Percentiles rank a stretch among this genome's conserved stretches.
Conservation (phyloP, 2,888 invertebrate species). For the Campaea margaritaria region DNA sequence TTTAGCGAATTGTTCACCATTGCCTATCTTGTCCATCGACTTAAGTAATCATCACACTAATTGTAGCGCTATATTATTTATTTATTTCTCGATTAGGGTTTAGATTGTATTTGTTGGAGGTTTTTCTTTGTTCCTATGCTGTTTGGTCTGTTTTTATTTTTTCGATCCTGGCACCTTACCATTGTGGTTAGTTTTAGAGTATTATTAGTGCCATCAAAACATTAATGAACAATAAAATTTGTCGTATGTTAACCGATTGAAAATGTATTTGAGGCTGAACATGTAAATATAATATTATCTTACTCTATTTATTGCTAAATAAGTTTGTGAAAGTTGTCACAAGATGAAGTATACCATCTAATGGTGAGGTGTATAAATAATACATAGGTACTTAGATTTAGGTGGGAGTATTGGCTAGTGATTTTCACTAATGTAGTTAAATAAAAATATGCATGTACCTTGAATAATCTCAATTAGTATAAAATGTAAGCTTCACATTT, state of each 20-base stretch:
- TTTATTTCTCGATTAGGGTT: slow-evolving; percentile 69
- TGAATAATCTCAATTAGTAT: slow-evolving; percentile 79
- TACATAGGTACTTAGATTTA: slow-evolving; percentile 24
- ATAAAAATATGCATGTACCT: slow-evolving; percentile 66
- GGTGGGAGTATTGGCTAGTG: slow-evolving; percentile 62
- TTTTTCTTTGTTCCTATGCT: slow-evolving; percentile 71
- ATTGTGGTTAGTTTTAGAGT: slow-evolving; percentile 44
- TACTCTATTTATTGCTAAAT: slow-evolving; percentile 37
- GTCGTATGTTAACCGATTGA: slow-evolving; percentile 24
- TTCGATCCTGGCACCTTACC: slow-evolving; percentile 53
- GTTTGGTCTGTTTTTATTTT: slow-evolving; percentile 50
- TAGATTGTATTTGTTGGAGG: slow-evolving; percentile 49
- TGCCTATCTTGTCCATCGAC: slow-evolving; percentile 80
- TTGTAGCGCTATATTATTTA: slow-evolving; percentile 69
- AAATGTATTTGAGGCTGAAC: slow-evolving; percentile 40
- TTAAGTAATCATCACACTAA: slow-evolving; percentile 79
- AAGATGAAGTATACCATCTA: slow-evolving; percentile 63
- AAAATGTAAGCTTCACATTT: slow-evolving; percentile 39
- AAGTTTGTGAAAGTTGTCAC: slow-evolving; percentile 43
- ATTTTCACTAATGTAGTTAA: slow-evolving; percentile 65
- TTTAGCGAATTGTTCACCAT: slow-evolving; percentile 65
- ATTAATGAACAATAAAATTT: slow-evolving; percentile 28
- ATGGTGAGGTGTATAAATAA: slow-evolving; percentile 58
- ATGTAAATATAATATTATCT: slow-evolving; percentile 41
- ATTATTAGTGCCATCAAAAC: slow-evolving; percentile 60